Conservation (phyloP, 2,797 vertebrate genomes). For the Anguilla marmorata region DNA sequence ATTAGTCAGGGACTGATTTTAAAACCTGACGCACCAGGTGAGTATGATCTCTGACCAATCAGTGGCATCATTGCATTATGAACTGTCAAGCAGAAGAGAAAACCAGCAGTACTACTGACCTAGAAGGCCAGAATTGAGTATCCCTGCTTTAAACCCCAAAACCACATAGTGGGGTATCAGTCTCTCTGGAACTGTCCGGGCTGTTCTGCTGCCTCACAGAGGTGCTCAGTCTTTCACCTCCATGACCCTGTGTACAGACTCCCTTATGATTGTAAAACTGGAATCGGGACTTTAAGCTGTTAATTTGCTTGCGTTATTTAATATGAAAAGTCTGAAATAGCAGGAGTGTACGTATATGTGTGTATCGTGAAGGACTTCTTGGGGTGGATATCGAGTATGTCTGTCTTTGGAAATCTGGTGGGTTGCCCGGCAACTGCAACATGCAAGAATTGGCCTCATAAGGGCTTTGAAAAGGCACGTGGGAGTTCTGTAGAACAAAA, state of each 20-base stretch:
- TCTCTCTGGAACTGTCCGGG: not conserved
- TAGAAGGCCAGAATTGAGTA: no score
- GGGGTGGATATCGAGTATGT: not conserved
- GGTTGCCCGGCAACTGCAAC: constrained; percentile 71
- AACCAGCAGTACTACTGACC: no score
- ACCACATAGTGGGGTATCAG: no score
- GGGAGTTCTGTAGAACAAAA: constrained; percentile 55
- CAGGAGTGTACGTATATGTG: not conserved
- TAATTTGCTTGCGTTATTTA: not conserved
- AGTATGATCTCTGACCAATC: no score
- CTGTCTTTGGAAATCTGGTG: constrained; percentile 59
- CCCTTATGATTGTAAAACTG: not conserved
- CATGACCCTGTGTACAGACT: not conserved
- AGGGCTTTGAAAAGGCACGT: constrained; percentile 58
- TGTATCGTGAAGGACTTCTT: not conserved
- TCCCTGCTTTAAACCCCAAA: no score
- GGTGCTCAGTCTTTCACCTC: not conserved
- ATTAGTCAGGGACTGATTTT: no score
- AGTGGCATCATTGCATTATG: no score
- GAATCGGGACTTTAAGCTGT: not conserved
- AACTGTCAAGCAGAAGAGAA: no score
- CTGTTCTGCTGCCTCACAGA: not conserved
- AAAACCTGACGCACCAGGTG: no score
- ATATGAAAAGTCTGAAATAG: not conserved
- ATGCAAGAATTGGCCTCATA: constrained; percentile 66